A percentile compares a stretch with the other conserved stretches of the same genome.
phyloP scores from a whole-genome alignment of 2,888 invertebrate genomes.

The Sphinx pinastri region DNA sequence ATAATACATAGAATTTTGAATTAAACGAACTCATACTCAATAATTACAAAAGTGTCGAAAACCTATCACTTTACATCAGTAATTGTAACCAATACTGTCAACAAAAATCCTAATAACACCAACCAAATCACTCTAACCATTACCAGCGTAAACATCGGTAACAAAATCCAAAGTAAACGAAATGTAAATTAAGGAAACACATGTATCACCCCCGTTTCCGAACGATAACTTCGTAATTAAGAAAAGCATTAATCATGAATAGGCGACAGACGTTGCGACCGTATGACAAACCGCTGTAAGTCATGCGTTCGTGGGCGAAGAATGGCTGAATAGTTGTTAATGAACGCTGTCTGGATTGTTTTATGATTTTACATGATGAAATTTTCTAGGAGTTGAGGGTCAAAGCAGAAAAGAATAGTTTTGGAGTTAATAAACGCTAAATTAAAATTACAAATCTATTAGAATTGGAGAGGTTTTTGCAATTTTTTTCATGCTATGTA shows the following conservation, averaged over 20 bases:
- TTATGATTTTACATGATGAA: background rate
- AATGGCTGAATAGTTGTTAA: constrained; percentile 9
- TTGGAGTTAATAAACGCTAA: constrained; percentile 35
- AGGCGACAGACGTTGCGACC: constrained; percentile 61
- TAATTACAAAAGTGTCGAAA: too few species aligned
- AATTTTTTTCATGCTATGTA: too few species aligned
- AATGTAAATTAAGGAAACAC: constrained; percentile 80
- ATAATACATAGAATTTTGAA: too few species aligned
- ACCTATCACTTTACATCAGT: too few species aligned
- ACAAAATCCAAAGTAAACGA: constrained; percentile 27
- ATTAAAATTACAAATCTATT: too few species aligned
- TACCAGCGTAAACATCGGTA: background rate
- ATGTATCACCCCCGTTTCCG: constrained; percentile 63
- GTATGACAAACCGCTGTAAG: constrained; percentile 29
- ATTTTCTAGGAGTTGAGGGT: too few species aligned
- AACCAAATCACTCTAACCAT: background rate
- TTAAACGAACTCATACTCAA: too few species aligned
- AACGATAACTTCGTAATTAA: constrained; percentile 79
- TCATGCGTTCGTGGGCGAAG: constrained; percentile 31
- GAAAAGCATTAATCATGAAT: constrained; percentile 81
- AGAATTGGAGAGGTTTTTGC: too few species aligned
- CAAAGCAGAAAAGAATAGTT: background rate
- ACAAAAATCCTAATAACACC: too few species aligned
- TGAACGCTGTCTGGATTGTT: constrained; percentile 2
- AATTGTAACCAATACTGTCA: too few species aligned